Percentiles rank a stretch among this genome's conserved stretches.
phyloP scores from a whole-genome alignment of 2,888 invertebrate species.

The Parelbella ahira region DNA sequence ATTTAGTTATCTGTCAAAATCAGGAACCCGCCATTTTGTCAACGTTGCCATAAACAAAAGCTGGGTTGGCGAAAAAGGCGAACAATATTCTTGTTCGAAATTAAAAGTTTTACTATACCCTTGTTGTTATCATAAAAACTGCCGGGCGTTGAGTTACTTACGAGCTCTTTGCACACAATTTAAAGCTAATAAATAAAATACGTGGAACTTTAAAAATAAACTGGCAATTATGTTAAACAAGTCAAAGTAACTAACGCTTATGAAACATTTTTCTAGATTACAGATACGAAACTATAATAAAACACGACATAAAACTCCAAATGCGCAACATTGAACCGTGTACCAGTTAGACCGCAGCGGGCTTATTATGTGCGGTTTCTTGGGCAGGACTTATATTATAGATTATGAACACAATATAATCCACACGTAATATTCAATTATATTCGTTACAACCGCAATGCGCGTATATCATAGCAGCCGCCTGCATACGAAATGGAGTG shows the following conservation, averaged over 20 bases:
- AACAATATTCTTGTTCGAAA: conserved; percentile 6
- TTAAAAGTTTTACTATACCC: neutral
- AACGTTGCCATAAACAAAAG: conserved; percentile 13
- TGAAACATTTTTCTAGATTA: too few species aligned
- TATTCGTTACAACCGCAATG: conserved; percentile 11
- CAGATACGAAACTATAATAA: too few species aligned
- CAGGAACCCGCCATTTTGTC: conserved; percentile 8
- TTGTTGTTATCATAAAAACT: conserved; percentile 1
- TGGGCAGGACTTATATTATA: too few species aligned
- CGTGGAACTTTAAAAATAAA: too few species aligned
- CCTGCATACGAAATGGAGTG: too few species aligned
- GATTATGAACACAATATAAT: conserved; percentile 8
- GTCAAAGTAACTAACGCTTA: too few species aligned
- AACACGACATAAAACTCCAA: too few species aligned
- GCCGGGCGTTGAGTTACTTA: too few species aligned
- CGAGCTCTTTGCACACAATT: too few species aligned
- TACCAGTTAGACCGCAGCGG: conserved; percentile 9
- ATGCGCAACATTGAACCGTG: neutral
- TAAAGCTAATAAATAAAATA: too few species aligned
- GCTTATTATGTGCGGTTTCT: conserved; percentile 11
- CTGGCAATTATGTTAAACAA: too few species aligned
- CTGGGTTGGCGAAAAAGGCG: conserved; percentile 9
- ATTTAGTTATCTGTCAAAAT: conserved; percentile 15
- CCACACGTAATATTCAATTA: conserved; percentile 10
- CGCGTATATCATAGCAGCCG: conserved; percentile 1